These are phyloP conservation scores for Mobula birostris DNA, from an alignment of 2,113 vertebrate genomes.

Conservation along the genomic window DNA sequence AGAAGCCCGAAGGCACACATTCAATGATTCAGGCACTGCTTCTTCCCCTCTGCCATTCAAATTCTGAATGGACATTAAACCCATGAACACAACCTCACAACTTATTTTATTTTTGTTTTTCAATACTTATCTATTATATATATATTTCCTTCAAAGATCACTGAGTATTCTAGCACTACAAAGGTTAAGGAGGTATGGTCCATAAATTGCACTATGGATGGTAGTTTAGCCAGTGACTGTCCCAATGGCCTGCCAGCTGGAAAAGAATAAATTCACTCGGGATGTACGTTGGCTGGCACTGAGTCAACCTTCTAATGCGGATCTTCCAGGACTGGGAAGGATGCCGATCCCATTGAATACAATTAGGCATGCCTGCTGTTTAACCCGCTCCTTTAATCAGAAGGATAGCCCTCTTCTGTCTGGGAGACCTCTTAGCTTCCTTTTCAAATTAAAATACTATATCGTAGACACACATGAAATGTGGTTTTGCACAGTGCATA, in stretches of 20 bases:
- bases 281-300: not conserved
- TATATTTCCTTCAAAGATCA: not conserved
- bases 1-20: too few relatives aligned
- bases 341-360: not conserved
- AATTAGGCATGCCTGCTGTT: not conserved
- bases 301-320: not conserved
- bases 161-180: not conserved
- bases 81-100: too few relatives aligned
- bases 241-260: not conserved
- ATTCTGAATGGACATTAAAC: too few relatives aligned
- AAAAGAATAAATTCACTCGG: not conserved
- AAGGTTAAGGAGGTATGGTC: not conserved
- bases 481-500: not conserved
- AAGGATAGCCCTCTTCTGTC: not conserved
- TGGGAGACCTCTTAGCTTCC: not conserved
- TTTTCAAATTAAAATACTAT: not conserved
- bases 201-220: not conserved
- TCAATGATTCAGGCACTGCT: too few relatives aligned
- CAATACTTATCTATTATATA: too few relatives aligned
- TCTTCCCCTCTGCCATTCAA: too few relatives aligned
- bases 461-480: not conserved
- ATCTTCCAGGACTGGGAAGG: not conserved
- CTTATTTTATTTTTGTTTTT: too few relatives aligned
- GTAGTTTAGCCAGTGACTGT: not conserved
- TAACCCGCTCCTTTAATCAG: not conserved